phyloP scores from a whole-genome alignment of 2,888 invertebrate genomes.

The Torymus texanus region DNA sequence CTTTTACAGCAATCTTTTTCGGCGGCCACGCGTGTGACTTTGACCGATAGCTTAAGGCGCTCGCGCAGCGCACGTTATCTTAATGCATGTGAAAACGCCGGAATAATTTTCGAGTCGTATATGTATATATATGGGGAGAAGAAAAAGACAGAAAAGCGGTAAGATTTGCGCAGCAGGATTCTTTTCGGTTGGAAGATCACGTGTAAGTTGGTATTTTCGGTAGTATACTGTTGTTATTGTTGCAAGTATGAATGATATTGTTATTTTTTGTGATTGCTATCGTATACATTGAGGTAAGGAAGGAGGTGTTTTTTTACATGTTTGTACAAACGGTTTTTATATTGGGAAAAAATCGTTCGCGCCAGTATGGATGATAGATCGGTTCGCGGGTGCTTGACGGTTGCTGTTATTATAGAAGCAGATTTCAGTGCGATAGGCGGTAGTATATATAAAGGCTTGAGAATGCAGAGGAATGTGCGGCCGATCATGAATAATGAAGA shows the following conservation, averaged over 20 bases:
- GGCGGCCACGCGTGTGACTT: constrained; percentile 63
- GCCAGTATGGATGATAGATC: too few relatives aligned
- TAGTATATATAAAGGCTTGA: too few relatives aligned
- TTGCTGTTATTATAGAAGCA: too few relatives aligned
- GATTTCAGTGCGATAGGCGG: too few relatives aligned
- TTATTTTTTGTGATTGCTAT: constrained; percentile 6
- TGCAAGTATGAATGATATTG: neutral
- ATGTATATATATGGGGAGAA: neutral
- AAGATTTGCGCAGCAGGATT: neutral
- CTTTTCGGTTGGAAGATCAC: neutral
- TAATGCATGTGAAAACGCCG: constrained; percentile 63
- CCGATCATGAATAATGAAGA: too few relatives aligned
- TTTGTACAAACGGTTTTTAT: too few relatives aligned
- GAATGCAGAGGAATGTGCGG: too few relatives aligned
- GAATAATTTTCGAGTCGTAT: constrained; percentile 60
- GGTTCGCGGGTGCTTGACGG: too few relatives aligned
- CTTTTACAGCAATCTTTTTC: constrained; percentile 58
- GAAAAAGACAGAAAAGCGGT: constrained; percentile 39
- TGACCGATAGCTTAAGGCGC: constrained; percentile 68
- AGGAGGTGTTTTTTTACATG: too few relatives aligned
- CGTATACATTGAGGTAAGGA: neutral
- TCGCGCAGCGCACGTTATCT: constrained; percentile 63
- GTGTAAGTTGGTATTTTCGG: neutral
- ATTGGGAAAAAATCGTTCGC: too few relatives aligned
- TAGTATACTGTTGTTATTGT: too few relatives aligned